A percentile compares a stretch with the other conserved stretches of the same genome.
Evolutionary conservation across 37 sponge, comb jelly and placozoan genomes (phyloP).

Genomic region (Spongilla lacustris): DNA sequence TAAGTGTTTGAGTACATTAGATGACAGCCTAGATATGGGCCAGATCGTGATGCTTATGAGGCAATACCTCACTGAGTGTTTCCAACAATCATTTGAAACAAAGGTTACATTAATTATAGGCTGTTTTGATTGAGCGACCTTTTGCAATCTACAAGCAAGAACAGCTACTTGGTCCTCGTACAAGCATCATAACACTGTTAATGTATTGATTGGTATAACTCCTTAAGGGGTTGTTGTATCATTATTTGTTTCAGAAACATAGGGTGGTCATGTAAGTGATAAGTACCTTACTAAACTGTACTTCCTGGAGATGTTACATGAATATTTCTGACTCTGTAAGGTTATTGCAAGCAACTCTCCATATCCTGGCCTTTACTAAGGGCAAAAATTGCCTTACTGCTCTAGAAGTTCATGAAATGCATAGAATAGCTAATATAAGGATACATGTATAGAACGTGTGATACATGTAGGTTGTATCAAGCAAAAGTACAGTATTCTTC

Average conservation of each 20-base stretch:
- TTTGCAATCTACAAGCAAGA: constrained; percentile 54
- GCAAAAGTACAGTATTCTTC: constrained; percentile 60
- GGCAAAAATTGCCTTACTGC: constrained; percentile 66
- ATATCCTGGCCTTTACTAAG: constrained; percentile 72
- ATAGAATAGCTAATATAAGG: constrained; percentile 75
- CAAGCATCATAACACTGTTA: constrained; percentile 75
- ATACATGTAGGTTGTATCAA: constrained; percentile 66
- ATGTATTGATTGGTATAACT: constrained; percentile 60
- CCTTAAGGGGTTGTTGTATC: constrained; percentile 80
- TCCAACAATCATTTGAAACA: constrained; percentile 37
- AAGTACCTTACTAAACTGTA: constrained; percentile 72
- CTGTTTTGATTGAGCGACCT: constrained; percentile 73
- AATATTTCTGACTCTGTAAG: constrained; percentile 76
- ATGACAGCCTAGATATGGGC: constrained; percentile 56
- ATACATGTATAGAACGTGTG: constrained; percentile 83
- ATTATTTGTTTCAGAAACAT: constrained; percentile 55
- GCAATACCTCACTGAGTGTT: constrained; percentile 66
- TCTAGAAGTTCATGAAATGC: constrained; percentile 56
- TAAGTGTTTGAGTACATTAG: constrained; percentile 25
- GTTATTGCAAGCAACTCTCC: constrained; percentile 34
- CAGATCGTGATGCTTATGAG: constrained; percentile 44
- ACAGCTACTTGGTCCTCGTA: constrained; percentile 69
- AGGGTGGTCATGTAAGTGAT: constrained; percentile 77
- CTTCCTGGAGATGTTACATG: constrained; percentile 72
- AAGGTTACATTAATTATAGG: constrained; percentile 64